These are phyloP conservation scores for Drosophila borealis DNA, from an alignment of 2,888 invertebrate genomes.

Conservation along the genomic window DNA sequence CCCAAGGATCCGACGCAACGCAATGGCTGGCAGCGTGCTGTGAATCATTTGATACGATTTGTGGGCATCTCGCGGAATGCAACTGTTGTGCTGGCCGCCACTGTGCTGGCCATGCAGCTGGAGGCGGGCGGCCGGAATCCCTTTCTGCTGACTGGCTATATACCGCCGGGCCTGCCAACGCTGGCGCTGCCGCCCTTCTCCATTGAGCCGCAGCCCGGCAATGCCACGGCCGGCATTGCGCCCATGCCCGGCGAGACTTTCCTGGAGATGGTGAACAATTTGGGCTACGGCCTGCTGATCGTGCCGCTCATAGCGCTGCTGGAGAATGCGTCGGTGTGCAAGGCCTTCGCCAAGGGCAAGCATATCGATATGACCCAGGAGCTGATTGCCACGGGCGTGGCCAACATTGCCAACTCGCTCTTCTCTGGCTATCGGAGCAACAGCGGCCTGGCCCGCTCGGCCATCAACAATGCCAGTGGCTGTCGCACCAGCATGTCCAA, in stretches of 20 bases:
- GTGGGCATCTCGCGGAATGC: conserved; percentile 93
- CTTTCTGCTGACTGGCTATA: conserved; percentile 89
- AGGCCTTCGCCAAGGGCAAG: conserved; percentile 88
- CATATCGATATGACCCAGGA: conserved; percentile 96
- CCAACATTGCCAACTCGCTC: conserved; percentile 92
- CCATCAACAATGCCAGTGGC: conserved; percentile 95
- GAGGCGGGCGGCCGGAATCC: conserved; percentile 85
- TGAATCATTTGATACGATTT: conserved; percentile 90
- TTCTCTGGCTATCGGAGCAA: conserved; percentile 92
- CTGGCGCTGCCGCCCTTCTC: conserved; percentile 89
- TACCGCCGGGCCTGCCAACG: conserved; percentile 91
- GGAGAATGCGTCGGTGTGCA: conserved; percentile 92
- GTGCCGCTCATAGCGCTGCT: conserved; percentile 94
- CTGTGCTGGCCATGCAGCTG: conserved; percentile 88
- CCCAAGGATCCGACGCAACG: conserved; percentile 85
- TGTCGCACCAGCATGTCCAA: conserved; percentile 94
- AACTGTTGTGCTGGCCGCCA: conserved; percentile 90
- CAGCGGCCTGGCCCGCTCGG: conserved; percentile 92
- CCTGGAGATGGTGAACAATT: conserved; percentile 90
- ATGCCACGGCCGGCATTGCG: conserved; percentile 69
- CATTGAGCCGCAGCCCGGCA: conserved; percentile 84
- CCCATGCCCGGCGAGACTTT: conserved; percentile 84
- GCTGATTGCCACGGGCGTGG: conserved; percentile 92
- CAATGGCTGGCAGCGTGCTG: conserved; percentile 85
- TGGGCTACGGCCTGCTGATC: conserved; percentile 93